A percentile compares a stretch with the other conserved stretches of the same genome.
Evolutionary conservation across 2,113 vertebrate species (phyloP).

Genomic region (Gopherus evgoodei): DNA sequence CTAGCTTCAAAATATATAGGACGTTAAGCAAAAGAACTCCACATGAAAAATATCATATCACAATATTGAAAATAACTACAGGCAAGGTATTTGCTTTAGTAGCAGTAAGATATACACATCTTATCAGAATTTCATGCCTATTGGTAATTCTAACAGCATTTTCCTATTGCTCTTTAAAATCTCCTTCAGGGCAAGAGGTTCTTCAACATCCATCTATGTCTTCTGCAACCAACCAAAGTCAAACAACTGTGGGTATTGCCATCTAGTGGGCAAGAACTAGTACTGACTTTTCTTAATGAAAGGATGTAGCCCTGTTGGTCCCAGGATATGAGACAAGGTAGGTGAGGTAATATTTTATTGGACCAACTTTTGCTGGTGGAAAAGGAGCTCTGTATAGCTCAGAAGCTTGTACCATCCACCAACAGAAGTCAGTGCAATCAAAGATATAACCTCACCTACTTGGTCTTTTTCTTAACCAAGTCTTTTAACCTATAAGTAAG

Average conservation of each 20-base stretch:
- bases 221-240: fast-evolving
- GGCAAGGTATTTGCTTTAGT: not conserved
- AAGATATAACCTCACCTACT: not conserved
- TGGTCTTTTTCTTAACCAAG: not conserved
- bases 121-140: not conserved
- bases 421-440: not conserved
- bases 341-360: not conserved
- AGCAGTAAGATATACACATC: not conserved
- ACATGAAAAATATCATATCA: not conserved
- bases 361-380: not conserved
- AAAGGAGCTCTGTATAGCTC: not conserved
- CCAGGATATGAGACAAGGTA: not conserved
- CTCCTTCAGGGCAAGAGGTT: not conserved
- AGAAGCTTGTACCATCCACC: not conserved
- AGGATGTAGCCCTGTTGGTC: not conserved
- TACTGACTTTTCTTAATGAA: not conserved
- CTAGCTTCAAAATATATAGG: not conserved
- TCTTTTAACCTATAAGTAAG: no score
- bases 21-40: not conserved
- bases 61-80: not conserved
- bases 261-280: conserved; percentile 63
- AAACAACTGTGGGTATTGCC: conserved; percentile 44
- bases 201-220: not conserved
- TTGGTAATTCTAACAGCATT: not conserved
- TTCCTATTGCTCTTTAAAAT: not conserved